These are phyloP conservation scores for Balaenoptera acutorostrata DNA, from an alignment of 2,113 vertebrate genomes.

Conservation along the genomic window DNA sequence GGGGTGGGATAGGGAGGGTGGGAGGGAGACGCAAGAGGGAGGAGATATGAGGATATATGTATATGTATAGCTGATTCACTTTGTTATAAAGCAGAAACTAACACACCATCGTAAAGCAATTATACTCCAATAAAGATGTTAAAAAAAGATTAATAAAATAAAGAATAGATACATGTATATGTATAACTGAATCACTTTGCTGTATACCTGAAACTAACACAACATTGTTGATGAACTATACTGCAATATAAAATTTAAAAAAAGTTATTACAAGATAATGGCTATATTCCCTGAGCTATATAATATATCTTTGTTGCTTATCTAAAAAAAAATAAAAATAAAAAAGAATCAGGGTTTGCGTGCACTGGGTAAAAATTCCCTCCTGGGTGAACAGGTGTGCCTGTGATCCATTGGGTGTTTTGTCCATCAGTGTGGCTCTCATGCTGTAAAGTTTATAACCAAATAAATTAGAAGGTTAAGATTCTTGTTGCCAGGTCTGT, in stretches of 20 bases:
- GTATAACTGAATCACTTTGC: background rate
- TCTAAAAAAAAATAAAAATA: background rate
- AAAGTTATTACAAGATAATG: background rate
- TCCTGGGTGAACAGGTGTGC: background rate
- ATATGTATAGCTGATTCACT: no score
- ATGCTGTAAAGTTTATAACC: background rate
- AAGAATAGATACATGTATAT: background rate
- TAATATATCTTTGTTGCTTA: background rate
- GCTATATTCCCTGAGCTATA: background rate
- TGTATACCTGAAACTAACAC: background rate
- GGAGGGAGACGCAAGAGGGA: no score
- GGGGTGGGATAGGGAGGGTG: no score
- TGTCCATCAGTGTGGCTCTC: background rate
- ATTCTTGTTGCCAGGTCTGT: background rate
- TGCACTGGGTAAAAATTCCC: background rate
- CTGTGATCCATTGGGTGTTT: background rate
- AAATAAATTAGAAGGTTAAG: background rate
- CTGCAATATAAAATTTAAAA: background rate
- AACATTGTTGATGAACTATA: background rate
- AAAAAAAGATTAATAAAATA: no score
- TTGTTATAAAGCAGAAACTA: no score
- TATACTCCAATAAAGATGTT: no score
- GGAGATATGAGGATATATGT: no score
- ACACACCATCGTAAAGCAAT: no score
- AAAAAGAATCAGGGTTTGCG: background rate